Conservation (phyloP, 2,113 vertebrate species). For the Phrynocephalus versicolor region DNA sequence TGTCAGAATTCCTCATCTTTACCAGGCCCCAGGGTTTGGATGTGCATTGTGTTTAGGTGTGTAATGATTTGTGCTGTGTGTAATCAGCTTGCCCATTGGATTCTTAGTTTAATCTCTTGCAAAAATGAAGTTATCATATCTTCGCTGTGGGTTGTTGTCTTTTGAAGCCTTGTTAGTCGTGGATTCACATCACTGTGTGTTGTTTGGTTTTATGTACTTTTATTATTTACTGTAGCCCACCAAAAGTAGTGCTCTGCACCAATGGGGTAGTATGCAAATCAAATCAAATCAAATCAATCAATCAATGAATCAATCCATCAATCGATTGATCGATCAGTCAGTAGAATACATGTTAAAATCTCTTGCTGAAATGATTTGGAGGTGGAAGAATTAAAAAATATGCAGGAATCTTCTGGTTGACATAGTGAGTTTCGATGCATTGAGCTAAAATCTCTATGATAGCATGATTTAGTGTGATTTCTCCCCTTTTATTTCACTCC, state of each 20-base stretch:
- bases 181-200: background rate
- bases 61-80: conserved; percentile 20
- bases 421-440: conserved; percentile 49
- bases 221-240: no score
- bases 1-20: no score
- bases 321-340: no score
- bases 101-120: background rate
- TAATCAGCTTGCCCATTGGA: background rate
- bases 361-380: background rate
- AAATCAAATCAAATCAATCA: no score
- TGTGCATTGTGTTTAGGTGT: background rate
- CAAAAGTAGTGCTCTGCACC: no score
- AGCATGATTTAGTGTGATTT: conserved; percentile 27
- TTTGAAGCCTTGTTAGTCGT: background rate
- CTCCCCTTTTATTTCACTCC: conserved; percentile 54
- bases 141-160: background rate
- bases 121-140: background rate
- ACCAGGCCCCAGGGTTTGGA: background rate
- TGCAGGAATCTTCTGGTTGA: conserved; percentile 51
- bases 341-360: background rate
- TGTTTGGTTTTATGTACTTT: no score
- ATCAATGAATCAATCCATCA: no score
- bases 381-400: conserved; percentile 22
- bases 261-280: no score
- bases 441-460: conserved; percentile 44